Conservation (phyloP, 92 coral and sea anemone genomes). For the Porites lobata region DNA sequence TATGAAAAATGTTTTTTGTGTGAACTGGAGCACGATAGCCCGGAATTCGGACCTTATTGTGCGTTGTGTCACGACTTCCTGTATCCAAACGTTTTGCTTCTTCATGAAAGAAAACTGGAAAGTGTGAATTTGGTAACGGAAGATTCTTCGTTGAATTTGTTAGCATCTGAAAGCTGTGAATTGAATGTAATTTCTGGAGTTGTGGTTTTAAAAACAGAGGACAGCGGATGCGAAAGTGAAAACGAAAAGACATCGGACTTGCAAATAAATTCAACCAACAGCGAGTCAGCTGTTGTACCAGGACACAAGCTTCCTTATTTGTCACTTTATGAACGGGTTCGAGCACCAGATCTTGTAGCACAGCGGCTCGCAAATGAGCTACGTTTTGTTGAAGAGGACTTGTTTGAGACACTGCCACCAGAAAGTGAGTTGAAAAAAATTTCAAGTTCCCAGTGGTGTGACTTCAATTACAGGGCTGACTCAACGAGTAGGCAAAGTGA, state of each 20-base stretch:
- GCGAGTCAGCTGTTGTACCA: not conserved
- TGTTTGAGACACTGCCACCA: conserved; percentile 73
- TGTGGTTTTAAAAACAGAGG: conserved; percentile 34
- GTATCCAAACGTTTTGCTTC: conserved; percentile 57
- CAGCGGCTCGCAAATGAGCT: conserved; percentile 55
- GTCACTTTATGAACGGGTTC: conserved; percentile 61
- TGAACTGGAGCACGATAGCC: conserved; percentile 53
- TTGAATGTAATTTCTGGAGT: not conserved
- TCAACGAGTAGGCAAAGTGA: too few relatives aligned
- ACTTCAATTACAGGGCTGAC: too few relatives aligned
- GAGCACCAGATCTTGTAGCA: conserved; percentile 55
- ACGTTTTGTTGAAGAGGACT: conserved; percentile 59
- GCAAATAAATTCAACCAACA: not conserved
- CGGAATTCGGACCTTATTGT: conserved; percentile 77
- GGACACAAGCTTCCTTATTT: conserved; percentile 46
- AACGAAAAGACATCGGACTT: not conserved
- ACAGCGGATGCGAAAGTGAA: conserved; percentile 31
- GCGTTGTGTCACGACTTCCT: conserved; percentile 72
- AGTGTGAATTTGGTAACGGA: not conserved
- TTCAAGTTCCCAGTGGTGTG: not conserved
- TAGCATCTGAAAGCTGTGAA: not conserved
- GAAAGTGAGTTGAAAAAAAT: conserved; percentile 59
- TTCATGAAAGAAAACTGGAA: conserved; percentile 1
- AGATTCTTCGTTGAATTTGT: not conserved
- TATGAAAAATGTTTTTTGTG: conserved; percentile 63